Evolutionary conservation across 2,113 vertebrate species (phyloP).

Genomic region (Proterorhinus semilunaris): DNA sequence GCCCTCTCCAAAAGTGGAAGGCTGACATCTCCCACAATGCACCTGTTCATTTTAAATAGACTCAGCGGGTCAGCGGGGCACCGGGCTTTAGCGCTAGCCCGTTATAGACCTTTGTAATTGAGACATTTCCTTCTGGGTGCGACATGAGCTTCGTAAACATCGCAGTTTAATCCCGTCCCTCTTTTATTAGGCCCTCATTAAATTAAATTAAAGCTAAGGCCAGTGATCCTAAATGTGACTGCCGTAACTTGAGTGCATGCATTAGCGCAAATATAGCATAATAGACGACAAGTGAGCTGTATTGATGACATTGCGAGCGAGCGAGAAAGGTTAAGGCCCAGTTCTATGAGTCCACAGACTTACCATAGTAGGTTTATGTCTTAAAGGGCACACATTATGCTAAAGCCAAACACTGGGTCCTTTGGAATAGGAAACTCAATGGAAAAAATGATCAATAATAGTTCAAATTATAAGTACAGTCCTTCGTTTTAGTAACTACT

Average conservation of each 20-base stretch:
- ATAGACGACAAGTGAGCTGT: too few relatives aligned
- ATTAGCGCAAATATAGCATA: neutral
- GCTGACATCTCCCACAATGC: slow-evolving; percentile 32
- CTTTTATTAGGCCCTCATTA: slow-evolving; percentile 13
- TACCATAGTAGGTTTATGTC: too few relatives aligned
- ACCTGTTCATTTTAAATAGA: slow-evolving; percentile 43
- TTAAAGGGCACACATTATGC: too few relatives aligned
- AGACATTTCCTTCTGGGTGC: slow-evolving; percentile 16
- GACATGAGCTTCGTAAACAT: slow-evolving; percentile 10
- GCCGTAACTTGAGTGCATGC: neutral
- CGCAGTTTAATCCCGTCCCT: neutral
- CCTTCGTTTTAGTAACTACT: too few relatives aligned
- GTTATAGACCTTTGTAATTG: slow-evolving; percentile 16
- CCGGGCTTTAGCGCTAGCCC: slow-evolving; percentile 1
- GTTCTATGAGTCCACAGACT: too few relatives aligned
- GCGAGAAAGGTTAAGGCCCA: too few relatives aligned
- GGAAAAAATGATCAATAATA: too few relatives aligned
- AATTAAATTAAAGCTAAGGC: neutral
- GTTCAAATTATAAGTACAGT: too few relatives aligned
- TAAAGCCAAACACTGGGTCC: too few relatives aligned
- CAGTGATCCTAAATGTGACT: neutral
- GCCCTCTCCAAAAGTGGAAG: slow-evolving; percentile 41
- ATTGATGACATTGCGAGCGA: too few relatives aligned
- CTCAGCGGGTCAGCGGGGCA: slow-evolving; percentile 20
- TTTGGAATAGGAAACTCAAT: too few relatives aligned